Percentiles rank a stretch among this genome's conserved stretches.
Evolutionary conservation across 2,888 invertebrate genomes (phyloP).

Genomic region (Dastarcus helophoroides): DNA sequence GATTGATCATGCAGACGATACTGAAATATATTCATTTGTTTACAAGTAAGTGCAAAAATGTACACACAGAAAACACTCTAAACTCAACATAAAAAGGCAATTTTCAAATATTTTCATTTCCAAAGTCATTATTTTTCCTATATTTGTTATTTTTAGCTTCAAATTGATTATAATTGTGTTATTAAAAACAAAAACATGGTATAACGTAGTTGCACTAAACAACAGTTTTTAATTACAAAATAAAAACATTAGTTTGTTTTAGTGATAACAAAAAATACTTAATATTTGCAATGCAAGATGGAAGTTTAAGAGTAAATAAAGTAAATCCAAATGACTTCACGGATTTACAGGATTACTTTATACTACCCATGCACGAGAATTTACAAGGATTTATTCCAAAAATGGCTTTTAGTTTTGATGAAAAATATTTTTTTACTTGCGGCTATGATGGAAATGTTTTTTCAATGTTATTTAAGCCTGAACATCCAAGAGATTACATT

Average conservation of each 20-base stretch:
- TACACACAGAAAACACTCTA: too few species aligned
- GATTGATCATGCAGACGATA: slow-evolving; percentile 43
- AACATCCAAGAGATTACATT: too few species aligned
- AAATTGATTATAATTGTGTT: too few species aligned
- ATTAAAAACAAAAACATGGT: too few species aligned
- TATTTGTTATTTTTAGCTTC: too few species aligned
- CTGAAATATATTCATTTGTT: slow-evolving; percentile 44
- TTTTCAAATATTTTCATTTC: background rate
- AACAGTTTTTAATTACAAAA: too few species aligned
- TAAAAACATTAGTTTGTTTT: too few species aligned
- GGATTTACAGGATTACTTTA: slow-evolving; percentile 53
- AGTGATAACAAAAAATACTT: slow-evolving; percentile 42
- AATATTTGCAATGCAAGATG: slow-evolving; percentile 50
- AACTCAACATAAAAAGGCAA: background rate
- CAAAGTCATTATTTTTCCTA: too few species aligned
- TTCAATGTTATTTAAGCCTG: slow-evolving; percentile 44
- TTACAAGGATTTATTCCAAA: slow-evolving; percentile 54
- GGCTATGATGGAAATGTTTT: slow-evolving; percentile 72
- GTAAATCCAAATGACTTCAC: slow-evolving; percentile 38
- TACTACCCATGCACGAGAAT: slow-evolving; percentile 64
- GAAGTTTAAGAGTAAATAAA: slow-evolving; percentile 46
- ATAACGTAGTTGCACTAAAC: too few species aligned
- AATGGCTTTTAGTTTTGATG: slow-evolving; percentile 51
- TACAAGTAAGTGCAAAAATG: slow-evolving; percentile 37
- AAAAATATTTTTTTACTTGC: slow-evolving; percentile 44